Evolutionary conservation across 2,888 invertebrate species (phyloP).

Genomic region (Anodontia alba): DNA sequence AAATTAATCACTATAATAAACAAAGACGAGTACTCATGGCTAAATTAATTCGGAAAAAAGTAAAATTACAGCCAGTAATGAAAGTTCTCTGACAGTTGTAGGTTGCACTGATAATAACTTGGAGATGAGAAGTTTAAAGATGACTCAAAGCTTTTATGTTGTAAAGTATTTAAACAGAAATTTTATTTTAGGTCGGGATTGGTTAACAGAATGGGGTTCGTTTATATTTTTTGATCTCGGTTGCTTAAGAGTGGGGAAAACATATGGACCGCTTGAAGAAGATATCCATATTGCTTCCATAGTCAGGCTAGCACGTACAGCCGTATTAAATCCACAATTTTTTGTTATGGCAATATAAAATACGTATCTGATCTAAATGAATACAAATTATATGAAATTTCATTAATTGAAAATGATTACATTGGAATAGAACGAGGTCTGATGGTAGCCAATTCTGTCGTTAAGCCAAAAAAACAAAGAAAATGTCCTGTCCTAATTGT

Average conservation of each 20-base stretch:
- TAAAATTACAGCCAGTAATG: not conserved
- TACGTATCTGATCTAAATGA: not conserved
- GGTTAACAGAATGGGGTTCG: constrained; percentile 9
- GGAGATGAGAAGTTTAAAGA: not conserved
- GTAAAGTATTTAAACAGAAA: constrained; percentile 14
- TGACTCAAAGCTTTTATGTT: not conserved
- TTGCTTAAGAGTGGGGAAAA: constrained; percentile 5
- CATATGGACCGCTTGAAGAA: not conserved
- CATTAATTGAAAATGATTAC: constrained; percentile 7
- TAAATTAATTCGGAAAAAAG: too few species aligned
- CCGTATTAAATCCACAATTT: not conserved
- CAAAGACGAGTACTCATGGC: too few species aligned
- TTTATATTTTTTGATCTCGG: constrained; percentile 7
- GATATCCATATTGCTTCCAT: too few species aligned
- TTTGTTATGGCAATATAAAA: not conserved
- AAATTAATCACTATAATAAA: too few species aligned
- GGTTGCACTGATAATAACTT: not conserved
- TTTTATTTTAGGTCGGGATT: constrained; percentile 18
- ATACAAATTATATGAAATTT: not conserved
- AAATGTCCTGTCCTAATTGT: constrained; percentile 14
- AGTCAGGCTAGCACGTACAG: not conserved
- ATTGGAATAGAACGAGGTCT: constrained; percentile 10
- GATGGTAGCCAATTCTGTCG: constrained; percentile 6
- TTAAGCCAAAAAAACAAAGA: not conserved
- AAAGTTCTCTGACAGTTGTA: not conserved